Evolutionary conservation across 2,797 vertebrate genomes (phyloP), one percentile per base, ranked within the genome.

Genomic region (Erethizon dorsatum): DNA sequence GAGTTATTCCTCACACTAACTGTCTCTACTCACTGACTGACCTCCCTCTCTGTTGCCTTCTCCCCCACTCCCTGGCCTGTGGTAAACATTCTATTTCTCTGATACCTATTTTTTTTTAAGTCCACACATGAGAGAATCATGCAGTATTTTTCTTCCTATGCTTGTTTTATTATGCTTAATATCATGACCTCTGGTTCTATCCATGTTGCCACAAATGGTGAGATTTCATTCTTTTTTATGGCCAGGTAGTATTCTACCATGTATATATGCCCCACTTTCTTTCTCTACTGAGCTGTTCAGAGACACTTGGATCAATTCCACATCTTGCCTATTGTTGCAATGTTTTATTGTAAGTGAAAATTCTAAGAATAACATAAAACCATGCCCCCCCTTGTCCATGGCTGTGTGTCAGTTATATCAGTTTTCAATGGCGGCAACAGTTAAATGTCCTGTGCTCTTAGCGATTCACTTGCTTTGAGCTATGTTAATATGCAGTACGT

Each of bases 371-470:
- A 10, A 2, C 18, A 1, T 15, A 11, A 50, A 17, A 31, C 13
- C 33, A 0, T 2, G 0, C 17, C 12, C 20, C 7, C n/a, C 20
- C 26, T 26, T 1, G 22, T 47, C 8, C 10, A 33, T 61, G 13
- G 47, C 1, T 13, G 1, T 0, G 2, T 12, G 0, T 15, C 28
- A 1, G 17, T 47, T 59, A 6, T 37, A 1, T 22, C 4, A 0
- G 0, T 15, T 57, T 33, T 47, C 52, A 31, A 1, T 0, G 7
- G 12, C 0, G 2, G 28, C 12, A 0, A n/a, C 6, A 24, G 6
- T 0, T 2, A 0, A 10, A 9, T 0, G 20, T 3, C 41, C 47
- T 3, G 2, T 0, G 0, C 7, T 12, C 37, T 22, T 22, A 7
- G 0, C 75, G 1, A 10, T 2, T 14, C 65, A 31, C 10, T 18